Base-by-base conservation (phyloP, 2,797 vertebrate species). In the Squalus acanthias region DNA sequence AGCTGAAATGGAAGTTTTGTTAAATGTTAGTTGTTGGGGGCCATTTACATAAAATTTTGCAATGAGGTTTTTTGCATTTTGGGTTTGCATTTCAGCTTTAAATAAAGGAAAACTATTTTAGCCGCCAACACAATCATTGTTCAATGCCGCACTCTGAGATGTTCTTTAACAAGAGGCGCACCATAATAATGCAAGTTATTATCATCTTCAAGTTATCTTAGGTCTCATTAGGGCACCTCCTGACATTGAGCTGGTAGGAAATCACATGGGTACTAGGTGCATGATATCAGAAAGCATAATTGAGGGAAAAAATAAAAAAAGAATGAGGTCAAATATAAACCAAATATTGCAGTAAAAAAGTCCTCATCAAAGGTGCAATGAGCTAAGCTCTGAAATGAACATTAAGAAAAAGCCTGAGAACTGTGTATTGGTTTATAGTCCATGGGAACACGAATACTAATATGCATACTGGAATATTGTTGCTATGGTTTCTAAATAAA, bases 401-500 rank as follows among this genome's bases (percentile, higher is more conserved):
- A 29, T n/a, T 65, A n/a, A 92, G 63, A 92, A 65, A 65, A 65
- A 92, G 46, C 46, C 20, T 85, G 82, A 85, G 33, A n/a, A 60
- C 89, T 65, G 29, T 20, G 29, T 39, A 3, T 9, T 53, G 5
- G 57, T n/a, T n/a, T 92, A 12, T 20, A 46, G n/a, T 95, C 22
- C 3, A 53, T 76, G 94, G 70, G 53, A 95, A n/a, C 50, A 60
- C 24, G 13, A 57, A 57, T 95, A 74, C 50, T 95, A 60, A 76
- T 13, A 50, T 92, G 29, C 2, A 7, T 69, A 69, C n/a, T 67
- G 7, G 65, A 67, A 94, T n/a, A 74, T 57, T 72, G 89, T 72
- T 95, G 94, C 46, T 74, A 95, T 95, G 94, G 70, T 76, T 74
- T 76, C 50, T 60, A 95, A 76, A 76, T 95, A 95, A 95, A 95